Evolutionary conservation across 2,888 invertebrate species (phyloP).

Genomic region (Adelphocoris suturalis): DNA sequence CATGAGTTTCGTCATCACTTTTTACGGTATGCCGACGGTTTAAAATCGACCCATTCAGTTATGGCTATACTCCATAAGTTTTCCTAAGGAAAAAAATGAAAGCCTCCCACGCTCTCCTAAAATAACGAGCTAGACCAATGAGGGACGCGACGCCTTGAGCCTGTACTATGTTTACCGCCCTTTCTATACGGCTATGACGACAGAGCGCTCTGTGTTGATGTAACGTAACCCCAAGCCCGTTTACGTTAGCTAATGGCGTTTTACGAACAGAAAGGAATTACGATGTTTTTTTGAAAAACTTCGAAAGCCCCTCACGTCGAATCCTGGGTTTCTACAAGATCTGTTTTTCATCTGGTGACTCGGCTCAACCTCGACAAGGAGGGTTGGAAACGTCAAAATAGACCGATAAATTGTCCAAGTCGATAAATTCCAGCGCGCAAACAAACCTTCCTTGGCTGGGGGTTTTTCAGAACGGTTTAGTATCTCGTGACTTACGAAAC

Average conservation of each 20-base stretch:
- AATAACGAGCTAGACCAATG: conserved; percentile 2
- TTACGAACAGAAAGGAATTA: conserved; percentile 33
- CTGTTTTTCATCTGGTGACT: conserved; percentile 33
- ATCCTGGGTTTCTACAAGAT: background rate
- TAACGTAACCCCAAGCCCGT: conserved; percentile 1
- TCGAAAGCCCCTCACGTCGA: background rate
- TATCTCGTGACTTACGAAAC: background rate
- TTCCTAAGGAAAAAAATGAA: background rate
- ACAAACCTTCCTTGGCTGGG: background rate
- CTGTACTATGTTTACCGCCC: background rate
- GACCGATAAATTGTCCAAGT: conserved; percentile 4
- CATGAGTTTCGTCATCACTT: background rate
- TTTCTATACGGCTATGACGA: conserved; percentile 2
- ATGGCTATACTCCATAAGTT: background rate
- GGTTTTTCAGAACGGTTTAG: background rate
- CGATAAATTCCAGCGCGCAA: background rate
- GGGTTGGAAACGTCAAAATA: background rate
- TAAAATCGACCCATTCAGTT: background rate
- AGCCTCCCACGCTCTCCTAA: background rate
- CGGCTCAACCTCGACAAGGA: background rate
- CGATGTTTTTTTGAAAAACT: background rate
- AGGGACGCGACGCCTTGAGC: background rate
- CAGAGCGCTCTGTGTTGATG: conserved; percentile 10
- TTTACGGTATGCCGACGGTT: background rate
- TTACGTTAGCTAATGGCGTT: conserved; percentile 24